These are phyloP conservation scores for Misgurnus anguillicaudatus DNA, from an alignment of 2,113 vertebrate species.

Conservation along the genomic window DNA sequence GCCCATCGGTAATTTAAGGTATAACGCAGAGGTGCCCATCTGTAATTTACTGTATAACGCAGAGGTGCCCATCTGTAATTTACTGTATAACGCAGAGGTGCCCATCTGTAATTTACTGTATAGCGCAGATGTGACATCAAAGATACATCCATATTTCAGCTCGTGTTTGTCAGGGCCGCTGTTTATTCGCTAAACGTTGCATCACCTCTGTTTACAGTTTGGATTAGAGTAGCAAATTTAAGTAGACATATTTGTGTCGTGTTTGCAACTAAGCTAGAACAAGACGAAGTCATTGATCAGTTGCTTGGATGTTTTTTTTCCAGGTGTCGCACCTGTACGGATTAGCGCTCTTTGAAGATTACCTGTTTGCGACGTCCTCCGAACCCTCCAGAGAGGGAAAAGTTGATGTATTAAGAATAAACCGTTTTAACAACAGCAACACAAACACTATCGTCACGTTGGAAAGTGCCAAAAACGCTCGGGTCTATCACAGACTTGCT, in stretches of 20 bases:
- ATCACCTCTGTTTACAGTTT: background rate
- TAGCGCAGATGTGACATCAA: constrained; percentile 33
- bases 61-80: constrained; percentile 8
- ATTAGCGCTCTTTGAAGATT: constrained; percentile 86
- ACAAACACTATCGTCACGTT: constrained; percentile 67
- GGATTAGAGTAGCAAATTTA: constrained; percentile 21
- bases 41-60: too few relatives aligned
- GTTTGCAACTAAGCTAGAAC: constrained; percentile 5
- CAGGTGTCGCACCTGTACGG: constrained; percentile 80
- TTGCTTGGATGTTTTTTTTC: constrained; percentile 22
- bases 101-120: constrained; percentile 5
- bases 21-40: too few relatives aligned
- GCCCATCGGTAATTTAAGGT: too few relatives aligned
- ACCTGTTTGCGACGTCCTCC: constrained; percentile 77
- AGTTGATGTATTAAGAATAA: constrained; percentile 77
- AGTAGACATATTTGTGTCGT: constrained; percentile 17
- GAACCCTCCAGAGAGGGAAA: constrained; percentile 63
- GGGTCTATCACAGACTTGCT: constrained; percentile 79
- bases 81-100: background rate
- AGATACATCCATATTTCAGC: constrained; percentile 22
- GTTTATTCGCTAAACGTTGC: constrained; percentile 4
- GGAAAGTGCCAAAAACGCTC: constrained; percentile 71
- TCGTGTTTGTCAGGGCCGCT: constrained; percentile 19
- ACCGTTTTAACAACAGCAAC: constrained; percentile 80
- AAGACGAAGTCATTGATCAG: background rate